Evolutionary conservation across 2,797 vertebrate genomes (phyloP).

Genomic region (Pristis pectinata): DNA sequence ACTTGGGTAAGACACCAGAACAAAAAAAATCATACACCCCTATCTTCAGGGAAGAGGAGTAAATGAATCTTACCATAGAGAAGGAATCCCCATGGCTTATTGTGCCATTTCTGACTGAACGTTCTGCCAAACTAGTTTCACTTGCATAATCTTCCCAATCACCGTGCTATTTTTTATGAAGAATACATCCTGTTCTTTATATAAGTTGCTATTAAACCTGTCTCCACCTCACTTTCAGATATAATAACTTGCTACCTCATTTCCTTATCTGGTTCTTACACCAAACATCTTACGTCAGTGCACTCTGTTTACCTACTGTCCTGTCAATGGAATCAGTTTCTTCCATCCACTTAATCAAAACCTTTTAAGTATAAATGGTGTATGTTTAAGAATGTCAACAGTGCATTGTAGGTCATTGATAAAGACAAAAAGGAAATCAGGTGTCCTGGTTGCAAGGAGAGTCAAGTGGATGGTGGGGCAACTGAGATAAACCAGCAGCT

Average conservation of each 20-base stretch:
- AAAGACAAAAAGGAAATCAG: too few species aligned
- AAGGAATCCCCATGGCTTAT: background rate
- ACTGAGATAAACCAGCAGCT: too few species aligned
- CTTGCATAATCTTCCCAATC: background rate
- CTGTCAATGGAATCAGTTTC: background rate
- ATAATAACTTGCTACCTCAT: background rate
- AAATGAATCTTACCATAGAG: background rate
- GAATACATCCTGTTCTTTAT: background rate
- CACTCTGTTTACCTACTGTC: too few species aligned
- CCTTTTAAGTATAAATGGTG: too few species aligned
- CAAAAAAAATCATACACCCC: background rate
- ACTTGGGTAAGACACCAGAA: background rate
- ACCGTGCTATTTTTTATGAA: background rate
- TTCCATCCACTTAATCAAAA: background rate
- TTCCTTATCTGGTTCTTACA: background rate
- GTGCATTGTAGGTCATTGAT: too few species aligned
- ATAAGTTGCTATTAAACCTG: background rate
- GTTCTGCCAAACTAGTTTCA: background rate
- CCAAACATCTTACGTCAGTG: background rate
- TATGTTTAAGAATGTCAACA: too few species aligned
- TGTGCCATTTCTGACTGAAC: background rate
- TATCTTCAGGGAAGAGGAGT: background rate
- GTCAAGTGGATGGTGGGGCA: too few species aligned
- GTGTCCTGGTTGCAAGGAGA: too few species aligned
- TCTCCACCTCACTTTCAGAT: background rate